Evolutionary conservation across 1,140 invertebrate genomes (phyloP).

Genomic region (Calycopis cecrops): DNA sequence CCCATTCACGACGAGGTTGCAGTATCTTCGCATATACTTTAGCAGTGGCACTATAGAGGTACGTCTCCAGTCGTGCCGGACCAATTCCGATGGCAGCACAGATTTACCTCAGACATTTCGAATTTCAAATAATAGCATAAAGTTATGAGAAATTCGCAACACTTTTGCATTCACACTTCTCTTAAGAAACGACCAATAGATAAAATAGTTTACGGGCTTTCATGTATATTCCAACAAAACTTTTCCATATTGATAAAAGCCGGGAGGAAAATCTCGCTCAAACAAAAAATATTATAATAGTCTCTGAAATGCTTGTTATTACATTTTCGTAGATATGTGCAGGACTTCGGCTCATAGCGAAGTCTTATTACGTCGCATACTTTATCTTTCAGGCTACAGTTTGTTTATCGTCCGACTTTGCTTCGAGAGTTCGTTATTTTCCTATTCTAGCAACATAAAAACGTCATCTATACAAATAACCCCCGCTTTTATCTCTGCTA

Average conservation of each 20-base stretch:
- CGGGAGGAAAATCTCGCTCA: slow-evolving; percentile 19
- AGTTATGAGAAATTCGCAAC: too few species aligned
- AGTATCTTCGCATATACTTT: too few species aligned
- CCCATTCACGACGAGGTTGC: too few species aligned
- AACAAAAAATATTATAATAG: slow-evolving; percentile 17
- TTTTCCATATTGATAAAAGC: slow-evolving; percentile 13
- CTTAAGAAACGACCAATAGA: not conserved
- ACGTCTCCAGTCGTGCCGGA: too few species aligned
- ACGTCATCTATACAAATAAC: slow-evolving; percentile 60
- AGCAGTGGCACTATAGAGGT: too few species aligned
- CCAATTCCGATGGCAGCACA: too few species aligned
- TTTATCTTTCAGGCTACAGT: slow-evolving; percentile 47
- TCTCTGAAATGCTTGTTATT: slow-evolving; percentile 28
- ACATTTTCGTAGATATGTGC: slow-evolving; percentile 25
- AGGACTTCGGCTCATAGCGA: slow-evolving; percentile 33
- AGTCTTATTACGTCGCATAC: slow-evolving; percentile 41
- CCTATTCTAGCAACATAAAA: slow-evolving; percentile 67
- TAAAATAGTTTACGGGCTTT: slow-evolving; percentile 9
- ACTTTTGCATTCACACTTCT: not conserved
- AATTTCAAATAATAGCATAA: too few species aligned
- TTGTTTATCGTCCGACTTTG: slow-evolving; percentile 60
- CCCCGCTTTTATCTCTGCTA: slow-evolving; percentile 52
- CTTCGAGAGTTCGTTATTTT: slow-evolving; percentile 70
- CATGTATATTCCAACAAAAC: slow-evolving; percentile 11
- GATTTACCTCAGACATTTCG: too few species aligned